Conservation (phyloP, 2,113 vertebrate species). For the Daphoenositta chrysoptera region DNA sequence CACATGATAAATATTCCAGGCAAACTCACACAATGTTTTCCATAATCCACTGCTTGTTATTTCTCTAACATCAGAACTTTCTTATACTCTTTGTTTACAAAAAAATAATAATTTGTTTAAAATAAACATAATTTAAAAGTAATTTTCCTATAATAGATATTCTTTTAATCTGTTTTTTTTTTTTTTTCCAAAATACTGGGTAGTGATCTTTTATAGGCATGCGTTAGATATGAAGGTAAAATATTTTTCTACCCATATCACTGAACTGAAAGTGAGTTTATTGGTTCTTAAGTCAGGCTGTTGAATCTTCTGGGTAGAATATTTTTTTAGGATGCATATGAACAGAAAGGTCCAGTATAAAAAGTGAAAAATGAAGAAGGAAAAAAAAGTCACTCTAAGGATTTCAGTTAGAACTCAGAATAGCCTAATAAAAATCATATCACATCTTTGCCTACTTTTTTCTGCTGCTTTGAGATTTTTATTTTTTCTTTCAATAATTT, state of each 20-base stretch:
- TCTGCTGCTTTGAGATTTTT: not conserved
- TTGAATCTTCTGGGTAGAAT: not conserved
- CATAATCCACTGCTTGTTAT: not conserved
- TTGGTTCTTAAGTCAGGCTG: not conserved
- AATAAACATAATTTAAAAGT: not conserved
- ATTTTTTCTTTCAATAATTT: not conserved
- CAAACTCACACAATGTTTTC: not conserved
- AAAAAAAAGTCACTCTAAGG: not conserved
- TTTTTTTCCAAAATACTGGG: not conserved
- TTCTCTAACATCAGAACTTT: not conserved
- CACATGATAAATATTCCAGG: not conserved
- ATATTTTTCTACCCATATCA: not conserved
- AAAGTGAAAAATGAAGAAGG: not conserved
- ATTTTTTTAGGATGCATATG: not conserved
- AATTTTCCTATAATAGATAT: not conserved
- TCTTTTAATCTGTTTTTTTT: not conserved
- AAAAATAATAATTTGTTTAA: not conserved
- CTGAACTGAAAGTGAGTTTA: not conserved
- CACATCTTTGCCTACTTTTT: not conserved
- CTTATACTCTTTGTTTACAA: not conserved
- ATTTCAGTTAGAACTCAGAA: not conserved
- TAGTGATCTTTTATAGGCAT: not conserved
- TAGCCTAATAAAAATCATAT: not conserved
- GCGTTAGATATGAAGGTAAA: not conserved
- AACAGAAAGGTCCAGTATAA: not conserved